Evolutionary conservation across 1,140 invertebrate species (phyloP).

Genomic region (Drosophila bipectinata): DNA sequence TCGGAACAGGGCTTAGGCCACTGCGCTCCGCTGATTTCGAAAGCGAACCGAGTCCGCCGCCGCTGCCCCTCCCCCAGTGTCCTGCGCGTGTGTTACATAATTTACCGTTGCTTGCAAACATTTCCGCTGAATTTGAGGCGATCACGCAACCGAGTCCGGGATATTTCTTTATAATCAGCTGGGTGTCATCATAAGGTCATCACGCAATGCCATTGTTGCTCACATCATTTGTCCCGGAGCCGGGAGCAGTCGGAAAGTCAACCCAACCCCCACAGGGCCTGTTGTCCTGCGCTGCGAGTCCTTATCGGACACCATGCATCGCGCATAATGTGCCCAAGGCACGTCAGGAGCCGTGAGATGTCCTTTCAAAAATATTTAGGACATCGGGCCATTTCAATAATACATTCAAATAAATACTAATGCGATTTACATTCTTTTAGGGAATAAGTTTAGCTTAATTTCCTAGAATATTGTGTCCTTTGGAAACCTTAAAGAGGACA

Average conservation of each 20-base stretch:
- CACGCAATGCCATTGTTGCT: slow-evolving; percentile 58
- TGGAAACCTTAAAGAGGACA: background rate
- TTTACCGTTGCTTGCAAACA: slow-evolving; percentile 78
- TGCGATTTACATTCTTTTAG: background rate
- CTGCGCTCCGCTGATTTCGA: slow-evolving; percentile 77
- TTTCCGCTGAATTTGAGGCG: slow-evolving; percentile 77
- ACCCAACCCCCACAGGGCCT: slow-evolving; percentile 7
- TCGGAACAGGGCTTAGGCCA: slow-evolving; percentile 62
- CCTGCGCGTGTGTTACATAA: slow-evolving; percentile 71
- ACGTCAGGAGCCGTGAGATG: slow-evolving; percentile 51
- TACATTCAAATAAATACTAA: background rate
- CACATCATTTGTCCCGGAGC: slow-evolving; percentile 44
- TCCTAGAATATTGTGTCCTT: background rate
- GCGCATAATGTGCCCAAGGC: slow-evolving; percentile 68
- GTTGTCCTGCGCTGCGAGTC: slow-evolving; percentile 34
- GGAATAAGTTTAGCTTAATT: background rate
- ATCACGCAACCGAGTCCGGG: slow-evolving; percentile 50
- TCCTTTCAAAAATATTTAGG: background rate
- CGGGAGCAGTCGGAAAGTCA: slow-evolving; percentile 51
- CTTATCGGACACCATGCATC: slow-evolving; percentile 70
- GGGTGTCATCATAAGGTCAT: slow-evolving; percentile 83
- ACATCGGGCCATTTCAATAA: background rate
- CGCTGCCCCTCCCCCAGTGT: background rate
- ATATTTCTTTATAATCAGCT: slow-evolving; percentile 80
- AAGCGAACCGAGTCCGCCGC: slow-evolving; percentile 27